Percentiles rank a stretch among this genome's conserved stretches.
phyloP scores from a whole-genome alignment of 2,797 vertebrate species.

The Antrozous pallidus region DNA sequence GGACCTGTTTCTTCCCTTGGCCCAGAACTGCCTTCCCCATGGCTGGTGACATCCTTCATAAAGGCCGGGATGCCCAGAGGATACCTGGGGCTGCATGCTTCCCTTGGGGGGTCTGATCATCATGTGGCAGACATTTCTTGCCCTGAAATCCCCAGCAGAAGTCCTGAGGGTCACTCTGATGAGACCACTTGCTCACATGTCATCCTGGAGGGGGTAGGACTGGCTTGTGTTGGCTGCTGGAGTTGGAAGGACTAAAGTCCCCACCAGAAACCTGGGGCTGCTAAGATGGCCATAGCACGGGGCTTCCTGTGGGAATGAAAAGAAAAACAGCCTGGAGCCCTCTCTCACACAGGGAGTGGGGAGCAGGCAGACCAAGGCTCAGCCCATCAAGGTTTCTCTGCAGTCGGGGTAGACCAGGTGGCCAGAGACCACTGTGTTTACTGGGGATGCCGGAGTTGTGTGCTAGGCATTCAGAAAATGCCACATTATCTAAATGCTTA shows the following conservation, averaged over 20 bases:
- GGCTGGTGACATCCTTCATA: neutral
- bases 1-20: neutral
- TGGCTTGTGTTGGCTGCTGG: neutral
- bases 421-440: neutral
- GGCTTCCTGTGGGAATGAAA: neutral
- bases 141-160: neutral
- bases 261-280: neutral
- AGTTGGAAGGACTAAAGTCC: neutral
- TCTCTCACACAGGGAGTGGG: neutral
- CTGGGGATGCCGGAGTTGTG: neutral
- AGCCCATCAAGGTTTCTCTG: neutral
- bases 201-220: neutral
- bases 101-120: neutral
- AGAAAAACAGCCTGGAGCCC: neutral
- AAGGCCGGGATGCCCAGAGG: neutral
- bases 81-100: neutral
- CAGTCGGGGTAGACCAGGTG: neutral
- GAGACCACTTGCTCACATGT: neutral
- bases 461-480: neutral
- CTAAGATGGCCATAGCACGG: too few species aligned
- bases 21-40: neutral
- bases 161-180: neutral
- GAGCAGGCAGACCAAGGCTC: neutral
- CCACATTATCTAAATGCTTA: neutral
- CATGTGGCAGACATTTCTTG: neutral